Evolutionary conservation across 2,888 invertebrate species (phyloP), one percentile per base, ranked within the genome.

Genomic region (Diloba caeruleocephala): DNA sequence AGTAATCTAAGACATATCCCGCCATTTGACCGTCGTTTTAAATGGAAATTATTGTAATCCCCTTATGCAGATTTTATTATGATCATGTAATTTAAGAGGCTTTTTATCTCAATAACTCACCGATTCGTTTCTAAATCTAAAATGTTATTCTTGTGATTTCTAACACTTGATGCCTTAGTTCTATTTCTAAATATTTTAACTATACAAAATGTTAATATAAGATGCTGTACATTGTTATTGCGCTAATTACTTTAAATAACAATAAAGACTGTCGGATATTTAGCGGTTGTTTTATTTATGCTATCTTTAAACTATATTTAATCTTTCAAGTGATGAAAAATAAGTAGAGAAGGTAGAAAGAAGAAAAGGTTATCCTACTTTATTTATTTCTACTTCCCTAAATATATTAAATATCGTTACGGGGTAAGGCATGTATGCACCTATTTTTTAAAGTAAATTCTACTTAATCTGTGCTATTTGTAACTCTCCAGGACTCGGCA

Each of bases 251-350:
- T 82, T 83, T 73, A 79, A 55, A 80, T 84, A 83, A 84, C 79
- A 88, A 85, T 90, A 91, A 92, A 91, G 90, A 91, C 90, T 90
- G 90, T 84, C 82, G 52, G 69, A 80, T 78, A 72, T 70, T 70
- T 25, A 57, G 2, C 38, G 63, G 55, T 66, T 59, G 63, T 70
- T 75, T 73, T 39, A 69, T 54, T 50, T 15, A 1, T 10, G 13
- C 6, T 0, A 0, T 3, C n/a, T 12, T 23, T 10, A 1, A n/a
- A 14, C 10, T 10, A 14, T n/a, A 15, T 19, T 19, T 19, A 3
- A 19, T 3, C 2, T 19, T 3, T 19, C 2, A 3, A 5, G 2
- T 21, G 5, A 21, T 4, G 21, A 21, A 2, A 2, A 21, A 21
- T 21, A 21, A 17, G 5, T 3, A 17, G 17, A 17, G 17, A 5